Conservation (phyloP, 2,113 vertebrate species). For the Chunga burmeisteri region DNA sequence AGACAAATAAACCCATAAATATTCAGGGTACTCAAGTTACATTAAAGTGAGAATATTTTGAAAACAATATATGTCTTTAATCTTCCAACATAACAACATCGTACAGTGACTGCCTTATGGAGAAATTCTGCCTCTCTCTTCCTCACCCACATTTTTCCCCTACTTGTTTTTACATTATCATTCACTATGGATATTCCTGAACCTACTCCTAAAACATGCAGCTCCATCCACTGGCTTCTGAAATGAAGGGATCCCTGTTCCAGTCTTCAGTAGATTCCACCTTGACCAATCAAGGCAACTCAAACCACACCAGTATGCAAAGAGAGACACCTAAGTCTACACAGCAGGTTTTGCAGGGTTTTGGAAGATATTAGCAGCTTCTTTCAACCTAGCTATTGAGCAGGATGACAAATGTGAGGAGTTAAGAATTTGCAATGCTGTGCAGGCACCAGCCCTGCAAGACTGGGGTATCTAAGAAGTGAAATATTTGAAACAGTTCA, state of each 20-base stretch:
- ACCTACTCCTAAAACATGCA: not conserved
- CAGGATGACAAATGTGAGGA: not conserved
- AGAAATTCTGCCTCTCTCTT: not conserved
- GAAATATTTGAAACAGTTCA: not conserved
- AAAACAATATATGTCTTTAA: not conserved
- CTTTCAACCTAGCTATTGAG: not conserved
- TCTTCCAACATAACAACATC: not conserved
- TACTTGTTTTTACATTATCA: not conserved
- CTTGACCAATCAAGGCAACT: not conserved
- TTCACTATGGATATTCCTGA: not conserved
- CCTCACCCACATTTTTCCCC: not conserved
- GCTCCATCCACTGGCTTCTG: not conserved
- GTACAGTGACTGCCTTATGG: not conserved
- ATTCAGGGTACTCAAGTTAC: not conserved
- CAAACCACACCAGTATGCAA: not conserved
- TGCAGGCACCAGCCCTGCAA: not conserved
- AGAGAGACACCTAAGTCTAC: not conserved
- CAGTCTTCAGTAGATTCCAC: not conserved
- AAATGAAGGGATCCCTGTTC: not conserved
- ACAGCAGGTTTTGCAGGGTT: not conserved
- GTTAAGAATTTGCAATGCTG: not conserved
- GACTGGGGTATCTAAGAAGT: not conserved
- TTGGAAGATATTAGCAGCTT: not conserved
- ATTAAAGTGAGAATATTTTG: not conserved
- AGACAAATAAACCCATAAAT: not conserved